Conservation (phyloP, 2,797 vertebrate species). For the Mormyrus proboscirostris region DNA sequence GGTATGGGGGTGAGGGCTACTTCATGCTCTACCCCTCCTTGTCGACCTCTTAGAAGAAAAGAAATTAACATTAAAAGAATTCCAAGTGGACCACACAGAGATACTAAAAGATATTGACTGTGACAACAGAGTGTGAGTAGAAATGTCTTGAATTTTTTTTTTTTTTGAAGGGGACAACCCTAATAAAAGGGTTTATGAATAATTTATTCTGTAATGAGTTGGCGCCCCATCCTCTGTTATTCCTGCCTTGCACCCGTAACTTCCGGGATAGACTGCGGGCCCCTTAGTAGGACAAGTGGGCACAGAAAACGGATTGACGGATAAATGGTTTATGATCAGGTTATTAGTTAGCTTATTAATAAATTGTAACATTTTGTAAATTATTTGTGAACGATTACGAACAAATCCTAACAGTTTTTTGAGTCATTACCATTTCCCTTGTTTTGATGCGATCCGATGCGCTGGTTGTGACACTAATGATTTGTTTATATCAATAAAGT, state of each 20-base stretch:
- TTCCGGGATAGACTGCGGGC: not conserved
- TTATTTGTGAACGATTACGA: not conserved
- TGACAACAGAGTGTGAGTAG: not conserved
- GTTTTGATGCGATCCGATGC: not conserved
- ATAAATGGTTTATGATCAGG: not conserved
- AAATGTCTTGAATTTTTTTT: not conserved
- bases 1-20: not conserved
- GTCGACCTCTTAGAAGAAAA: not conserved
- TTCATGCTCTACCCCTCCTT: not conserved
- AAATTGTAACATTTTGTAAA: not conserved
- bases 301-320: not conserved
- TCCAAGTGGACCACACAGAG: not conserved
- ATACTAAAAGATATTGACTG: not conserved
- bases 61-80: not conserved
- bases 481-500: not conserved
- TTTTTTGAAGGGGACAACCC: not conserved
- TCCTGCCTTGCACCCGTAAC: not conserved
- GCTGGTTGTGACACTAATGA: not conserved
- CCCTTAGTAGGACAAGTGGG: not conserved
- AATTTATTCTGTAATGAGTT: not conserved
- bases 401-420: not conserved
- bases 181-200: not conserved
- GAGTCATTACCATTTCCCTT: not conserved
- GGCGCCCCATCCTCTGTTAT: not conserved
- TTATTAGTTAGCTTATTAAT: not conserved